Evolutionary conservation across 2,113 vertebrate species (phyloP), one percentile per base, ranked within the genome.

Genomic region (Odocoileus hemionus): DNA sequence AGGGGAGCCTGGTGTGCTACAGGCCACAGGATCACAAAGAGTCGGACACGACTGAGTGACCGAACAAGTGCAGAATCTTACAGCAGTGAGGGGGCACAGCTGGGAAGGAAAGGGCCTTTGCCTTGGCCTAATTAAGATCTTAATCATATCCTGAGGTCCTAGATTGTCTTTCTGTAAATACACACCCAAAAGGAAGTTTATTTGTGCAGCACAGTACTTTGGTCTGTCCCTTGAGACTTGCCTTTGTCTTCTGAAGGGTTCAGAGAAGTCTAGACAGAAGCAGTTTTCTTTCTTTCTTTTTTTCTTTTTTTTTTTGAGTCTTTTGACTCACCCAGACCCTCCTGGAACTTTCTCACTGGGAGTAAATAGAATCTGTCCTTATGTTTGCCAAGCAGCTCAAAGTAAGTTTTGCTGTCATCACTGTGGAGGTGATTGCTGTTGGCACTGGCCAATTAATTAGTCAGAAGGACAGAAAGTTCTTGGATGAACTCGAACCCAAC

Each of bases 381-480:
- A 50, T 58, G 79, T 78, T 97, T 94, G 25, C 93, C 26, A 61
- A 86, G 30, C 64, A 91, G 86, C 67, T 83, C 67, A 7, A 58
- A 86, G 61, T 28, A 43, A 97, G 47, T 7, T 47, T 55, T 36
- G 52, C 85, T 36, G n/a, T 70, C 84, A n/a, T 52, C 88, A 54
- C 64, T 45, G 54, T 64, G 36, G 67, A 85, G 80, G 47, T 60
- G 88, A 57, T 36, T 74, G 54, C 82, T 50, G 26, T 89, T 54
- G 88, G 58, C 60, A 52, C 50, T n/a, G 30, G 57, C 74, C 94
- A 91, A 39, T 92, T 95, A 96, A 52, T 92, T 95, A 96, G 12
- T 26, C 43, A 76, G 57, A 23, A 78, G 58, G 87, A 97, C 91
- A 94, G 87, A 96, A 92, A 96, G 94, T 91, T 92, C 94, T 50